phyloP scores from a whole-genome alignment of 2,113 vertebrate species.

The Upupa epops region DNA sequence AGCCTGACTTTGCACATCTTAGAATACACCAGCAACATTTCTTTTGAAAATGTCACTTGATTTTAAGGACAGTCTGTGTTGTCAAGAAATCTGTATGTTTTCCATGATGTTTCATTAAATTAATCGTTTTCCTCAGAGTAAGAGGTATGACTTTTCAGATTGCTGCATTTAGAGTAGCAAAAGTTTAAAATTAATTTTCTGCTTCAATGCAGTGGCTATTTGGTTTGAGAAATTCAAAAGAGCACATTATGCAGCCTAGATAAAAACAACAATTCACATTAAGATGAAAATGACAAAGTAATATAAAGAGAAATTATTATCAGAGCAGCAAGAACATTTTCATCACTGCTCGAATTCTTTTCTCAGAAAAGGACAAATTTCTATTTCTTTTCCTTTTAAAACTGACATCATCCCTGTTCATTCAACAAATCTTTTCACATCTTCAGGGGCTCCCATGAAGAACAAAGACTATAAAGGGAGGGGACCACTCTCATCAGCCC shows the following conservation, averaged over 20 bases:
- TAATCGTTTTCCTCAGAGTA: not conserved
- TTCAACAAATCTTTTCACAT: not conserved
- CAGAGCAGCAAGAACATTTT: not conserved
- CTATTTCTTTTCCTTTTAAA: not conserved
- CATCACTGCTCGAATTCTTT: not conserved
- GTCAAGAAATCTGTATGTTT: constrained; percentile 12
- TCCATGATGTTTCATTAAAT: not conserved
- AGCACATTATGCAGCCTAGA: not conserved
- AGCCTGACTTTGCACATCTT: not conserved
- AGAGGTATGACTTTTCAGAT: not conserved
- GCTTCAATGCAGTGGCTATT: not conserved
- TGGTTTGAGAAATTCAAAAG: not conserved
- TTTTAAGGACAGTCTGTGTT: constrained; percentile 6
- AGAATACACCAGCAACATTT: not conserved
- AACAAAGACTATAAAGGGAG: not conserved
- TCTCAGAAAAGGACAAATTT: not conserved
- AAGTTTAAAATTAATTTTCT: not conserved
- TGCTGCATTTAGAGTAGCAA: not conserved
- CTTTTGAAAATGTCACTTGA: constrained; percentile 4
- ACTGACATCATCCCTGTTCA: not conserved
- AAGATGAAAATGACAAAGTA: not conserved
- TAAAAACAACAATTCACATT: not conserved
- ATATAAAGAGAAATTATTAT: not conserved
- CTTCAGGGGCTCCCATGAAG: not conserved
- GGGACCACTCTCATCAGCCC: not conserved